Evolutionary conservation across 2,113 vertebrate species (phyloP).

Genomic region (Salvator merianae): DNA sequence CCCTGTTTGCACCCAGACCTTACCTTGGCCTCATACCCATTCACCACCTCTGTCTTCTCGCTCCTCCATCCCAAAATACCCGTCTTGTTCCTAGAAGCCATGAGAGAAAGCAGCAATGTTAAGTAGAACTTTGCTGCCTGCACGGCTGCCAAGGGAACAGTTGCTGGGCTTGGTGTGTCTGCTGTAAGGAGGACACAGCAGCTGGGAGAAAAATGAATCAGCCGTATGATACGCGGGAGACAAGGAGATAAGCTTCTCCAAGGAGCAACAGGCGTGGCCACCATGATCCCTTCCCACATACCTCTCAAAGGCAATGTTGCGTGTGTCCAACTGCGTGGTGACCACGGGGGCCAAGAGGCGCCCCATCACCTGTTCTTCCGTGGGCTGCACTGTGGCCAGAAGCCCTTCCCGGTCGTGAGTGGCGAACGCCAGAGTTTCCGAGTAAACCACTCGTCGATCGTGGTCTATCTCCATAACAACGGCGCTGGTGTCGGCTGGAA

Average conservation of each 20-base stretch:
- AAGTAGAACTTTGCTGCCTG: not conserved
- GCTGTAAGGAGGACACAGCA: too few relatives aligned
- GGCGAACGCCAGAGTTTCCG: conserved; percentile 87
- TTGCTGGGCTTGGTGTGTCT: not conserved
- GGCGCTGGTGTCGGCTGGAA: conserved; percentile 83
- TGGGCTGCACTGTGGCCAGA: conserved; percentile 88
- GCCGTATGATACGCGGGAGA: too few relatives aligned
- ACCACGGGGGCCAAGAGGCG: conserved; percentile 90
- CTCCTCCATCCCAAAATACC: conserved; percentile 97
- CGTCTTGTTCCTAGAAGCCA: conserved; percentile 88
- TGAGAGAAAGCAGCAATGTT: not conserved
- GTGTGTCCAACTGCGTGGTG: conserved; percentile 95
- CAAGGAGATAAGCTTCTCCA: too few relatives aligned
- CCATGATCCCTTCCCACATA: conserved; percentile 53
- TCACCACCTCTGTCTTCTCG: conserved; percentile 94
- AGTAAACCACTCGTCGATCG: conserved; percentile 91
- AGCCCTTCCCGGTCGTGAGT: conserved; percentile 82
- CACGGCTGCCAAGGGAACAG: not conserved
- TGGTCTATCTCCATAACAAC: conserved; percentile 99
- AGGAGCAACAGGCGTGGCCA: too few relatives aligned
- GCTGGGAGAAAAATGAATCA: too few relatives aligned
- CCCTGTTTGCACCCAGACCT: conserved; percentile 7
- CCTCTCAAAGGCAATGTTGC: conserved; percentile 98
- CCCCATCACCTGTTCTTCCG: conserved; percentile 92
- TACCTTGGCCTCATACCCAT: conserved; percentile 97